Conservation (phyloP, 2,797 vertebrate species). For the Adrianichthys oophorus region DNA sequence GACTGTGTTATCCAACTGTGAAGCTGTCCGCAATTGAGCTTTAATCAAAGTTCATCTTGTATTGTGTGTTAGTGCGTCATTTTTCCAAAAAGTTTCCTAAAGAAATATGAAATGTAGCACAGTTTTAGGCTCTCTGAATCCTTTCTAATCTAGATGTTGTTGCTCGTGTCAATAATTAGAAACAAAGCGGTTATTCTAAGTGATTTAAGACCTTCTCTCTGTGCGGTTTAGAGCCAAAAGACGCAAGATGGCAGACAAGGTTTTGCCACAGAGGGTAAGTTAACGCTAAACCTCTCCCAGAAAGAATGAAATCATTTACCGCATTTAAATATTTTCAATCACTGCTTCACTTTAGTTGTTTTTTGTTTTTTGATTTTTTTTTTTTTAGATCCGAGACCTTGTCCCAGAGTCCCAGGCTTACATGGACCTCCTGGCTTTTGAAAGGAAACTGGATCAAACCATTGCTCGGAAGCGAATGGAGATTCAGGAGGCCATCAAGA, state of each 20-base stretch:
- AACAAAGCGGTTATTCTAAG: not conserved
- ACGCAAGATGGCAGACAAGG: conserved; percentile 99
- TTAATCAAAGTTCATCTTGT: conserved; percentile 18
- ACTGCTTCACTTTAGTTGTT: not conserved
- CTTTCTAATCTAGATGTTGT: not conserved
- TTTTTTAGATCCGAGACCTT: conserved; percentile 89
- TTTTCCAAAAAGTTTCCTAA: conserved; percentile 7
- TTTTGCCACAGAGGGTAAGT: conserved; percentile 93
- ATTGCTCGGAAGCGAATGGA: conserved; percentile 98
- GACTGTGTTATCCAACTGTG: conserved; percentile 4
- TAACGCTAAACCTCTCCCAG: not conserved
- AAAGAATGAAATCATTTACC: not conserved
- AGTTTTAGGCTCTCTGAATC: not conserved
- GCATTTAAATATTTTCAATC: not conserved
- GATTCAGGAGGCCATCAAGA: conserved; percentile 99
- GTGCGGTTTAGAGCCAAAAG: conserved; percentile 84
- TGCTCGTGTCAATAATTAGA: not conserved
- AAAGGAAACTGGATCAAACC: conserved; percentile 98
- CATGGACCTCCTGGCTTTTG: conserved; percentile 98
- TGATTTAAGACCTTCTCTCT: conserved; percentile 3
- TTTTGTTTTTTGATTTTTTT: conserved; percentile 3
- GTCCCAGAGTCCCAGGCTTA: conserved; percentile 99
- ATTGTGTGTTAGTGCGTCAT: conserved; percentile 5
- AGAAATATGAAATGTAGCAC: conserved; percentile 12
- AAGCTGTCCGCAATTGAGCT: conserved; percentile 30